phyloP scores from a whole-genome alignment of 2,113 vertebrate genomes.

The Holacanthus passer region DNA sequence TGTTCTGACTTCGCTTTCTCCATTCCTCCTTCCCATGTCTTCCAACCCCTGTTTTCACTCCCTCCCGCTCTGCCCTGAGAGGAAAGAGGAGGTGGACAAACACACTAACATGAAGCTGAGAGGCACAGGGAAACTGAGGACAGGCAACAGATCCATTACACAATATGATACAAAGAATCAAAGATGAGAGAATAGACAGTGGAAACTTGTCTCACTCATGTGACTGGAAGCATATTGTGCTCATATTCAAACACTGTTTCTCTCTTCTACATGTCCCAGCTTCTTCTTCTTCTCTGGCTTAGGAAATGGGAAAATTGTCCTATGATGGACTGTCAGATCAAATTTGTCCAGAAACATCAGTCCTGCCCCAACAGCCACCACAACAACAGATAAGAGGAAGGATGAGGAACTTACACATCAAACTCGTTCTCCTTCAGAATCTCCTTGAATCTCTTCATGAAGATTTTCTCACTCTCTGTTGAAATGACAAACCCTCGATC shows the following conservation, averaged over 20 bases:
- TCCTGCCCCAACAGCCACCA: not conserved
- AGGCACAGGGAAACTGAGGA: conserved; percentile 24
- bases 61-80: conserved; percentile 26
- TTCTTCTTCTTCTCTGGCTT: not conserved
- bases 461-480: conserved; percentile 92
- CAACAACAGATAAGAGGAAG: not conserved
- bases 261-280: not conserved
- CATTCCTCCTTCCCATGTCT: conserved; percentile 6
- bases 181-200: conserved; percentile 21
- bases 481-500: conserved; percentile 88
- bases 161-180: conserved; percentile 10
- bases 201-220: conserved; percentile 18
- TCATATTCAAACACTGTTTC: conserved; percentile 30
- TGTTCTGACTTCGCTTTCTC: not conserved
- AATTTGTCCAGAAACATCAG: not conserved
- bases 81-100: conserved; percentile 15
- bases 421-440: conserved; percentile 94
- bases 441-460: conserved; percentile 95
- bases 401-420: conserved; percentile 89
- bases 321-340: not conserved
- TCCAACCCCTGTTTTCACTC: conserved; percentile 38
- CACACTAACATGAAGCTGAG: conserved; percentile 1
- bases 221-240: conserved; percentile 33
- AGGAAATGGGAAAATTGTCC: conserved; percentile 1
- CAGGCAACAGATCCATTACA: conserved; percentile 8